phyloP scores from a whole-genome alignment of 2,888 invertebrate genomes.

The Poecilobothrus nobilitatus region DNA sequence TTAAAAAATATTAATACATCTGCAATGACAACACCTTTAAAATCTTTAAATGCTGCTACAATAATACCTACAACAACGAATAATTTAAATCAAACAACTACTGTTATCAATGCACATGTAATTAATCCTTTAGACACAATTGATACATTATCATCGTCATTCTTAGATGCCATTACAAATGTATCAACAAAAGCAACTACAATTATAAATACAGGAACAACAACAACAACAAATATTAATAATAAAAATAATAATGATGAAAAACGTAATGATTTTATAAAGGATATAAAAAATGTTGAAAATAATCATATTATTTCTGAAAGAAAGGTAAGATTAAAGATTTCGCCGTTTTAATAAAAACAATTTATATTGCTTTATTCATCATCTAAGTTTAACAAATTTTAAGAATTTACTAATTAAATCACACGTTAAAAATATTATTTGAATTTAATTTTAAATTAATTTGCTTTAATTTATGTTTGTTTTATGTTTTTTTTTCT shows the following conservation, averaged over 20 bases:
- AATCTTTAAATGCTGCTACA: slow-evolving; percentile 33
- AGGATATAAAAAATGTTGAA: not conserved
- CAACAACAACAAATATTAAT: not conserved
- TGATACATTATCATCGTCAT: not conserved
- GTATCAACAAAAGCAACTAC: slow-evolving; percentile 6
- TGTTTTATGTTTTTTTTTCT: slow-evolving; percentile 13
- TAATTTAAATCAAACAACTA: not conserved
- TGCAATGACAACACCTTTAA: slow-evolving; percentile 23
- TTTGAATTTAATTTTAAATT: too few species aligned
- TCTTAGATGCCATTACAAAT: not conserved
- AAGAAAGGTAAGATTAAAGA: not conserved
- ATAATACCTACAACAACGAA: not conserved
- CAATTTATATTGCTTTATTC: too few species aligned
- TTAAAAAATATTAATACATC: slow-evolving; percentile 7
- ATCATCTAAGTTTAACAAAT: too few species aligned
- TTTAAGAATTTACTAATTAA: too few species aligned
- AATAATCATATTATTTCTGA: not conserved
- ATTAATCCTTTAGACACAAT: not conserved
- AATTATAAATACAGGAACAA: not conserved
- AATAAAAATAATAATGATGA: slow-evolving; percentile 2
- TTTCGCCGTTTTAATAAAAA: too few species aligned
- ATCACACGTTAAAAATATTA: too few species aligned
- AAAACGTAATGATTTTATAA: not conserved
- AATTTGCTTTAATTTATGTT: too few species aligned
- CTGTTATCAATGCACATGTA: not conserved